phyloP scores from a whole-genome alignment of 1,140 invertebrate species.

The Micrasema minimum region DNA sequence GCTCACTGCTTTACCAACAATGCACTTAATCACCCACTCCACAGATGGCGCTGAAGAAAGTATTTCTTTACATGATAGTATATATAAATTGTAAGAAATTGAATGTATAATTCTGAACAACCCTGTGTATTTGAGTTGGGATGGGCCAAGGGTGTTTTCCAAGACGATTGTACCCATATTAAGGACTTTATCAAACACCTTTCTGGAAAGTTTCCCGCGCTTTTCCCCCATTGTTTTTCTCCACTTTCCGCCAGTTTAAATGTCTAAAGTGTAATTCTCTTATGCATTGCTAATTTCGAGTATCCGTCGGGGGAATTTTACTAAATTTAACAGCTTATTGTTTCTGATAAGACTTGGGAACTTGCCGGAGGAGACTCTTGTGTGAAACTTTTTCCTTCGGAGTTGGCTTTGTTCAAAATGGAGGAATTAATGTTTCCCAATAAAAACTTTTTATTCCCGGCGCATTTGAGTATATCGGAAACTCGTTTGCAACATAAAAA shows the following conservation, averaged over 20 bases:
- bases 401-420: constrained; percentile 44
- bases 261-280: constrained; percentile 53
- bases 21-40: too few species aligned
- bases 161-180: constrained; percentile 43
- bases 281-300: constrained; percentile 54
- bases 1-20: too few species aligned
- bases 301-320: constrained; percentile 49
- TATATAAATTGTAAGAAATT: too few species aligned
- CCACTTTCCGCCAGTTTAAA: constrained; percentile 51
- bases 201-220: constrained; percentile 44
- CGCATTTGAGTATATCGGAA: constrained; percentile 32
- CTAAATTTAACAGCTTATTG: constrained; percentile 54
- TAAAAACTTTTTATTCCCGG: constrained; percentile 41
- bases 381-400: constrained; percentile 34
- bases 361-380: constrained; percentile 23
- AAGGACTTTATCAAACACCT: constrained; percentile 52
- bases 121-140: too few species aligned
- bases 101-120: too few species aligned
- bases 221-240: constrained; percentile 42
- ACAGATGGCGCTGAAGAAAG: too few species aligned
- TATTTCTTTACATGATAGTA: too few species aligned
- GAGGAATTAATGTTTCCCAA: constrained; percentile 41
- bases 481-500: not conserved
- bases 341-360: constrained; percentile 51
- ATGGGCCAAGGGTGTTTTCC: not conserved